Evolutionary conservation across 2,797 vertebrate genomes (phyloP), one percentile per base, ranked within the genome.

Genomic region (Eulemur coronatus): DNA sequence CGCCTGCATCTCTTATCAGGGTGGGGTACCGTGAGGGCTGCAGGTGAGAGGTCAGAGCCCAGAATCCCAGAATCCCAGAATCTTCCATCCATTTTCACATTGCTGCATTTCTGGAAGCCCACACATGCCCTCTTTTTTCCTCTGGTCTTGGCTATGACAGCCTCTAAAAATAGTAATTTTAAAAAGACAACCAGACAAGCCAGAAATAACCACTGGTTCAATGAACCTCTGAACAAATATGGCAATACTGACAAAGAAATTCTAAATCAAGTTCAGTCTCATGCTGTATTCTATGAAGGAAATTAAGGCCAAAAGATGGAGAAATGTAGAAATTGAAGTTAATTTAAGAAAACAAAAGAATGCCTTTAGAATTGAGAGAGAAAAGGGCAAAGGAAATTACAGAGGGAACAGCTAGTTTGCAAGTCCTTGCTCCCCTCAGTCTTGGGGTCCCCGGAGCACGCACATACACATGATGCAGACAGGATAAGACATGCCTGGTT

Each of bases 121-220:
- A 72, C 46, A 82, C 52, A 61, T 46, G 26, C 50, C 38, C 94
- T 95, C 43, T 81, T 82, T 63, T 89, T 80, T 7, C 50, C 43
- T 84, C 93, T 50, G 48, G 81, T 96, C 91, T 96, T 97, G 89
- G 94, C 81, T 93, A 81, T 89, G 22, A 48, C 20, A 67, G 97
- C 43, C 73, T 93, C 97, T 97, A 97, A 97, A 97, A 97, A 97
- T 97, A 97, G 85, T 93, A 93, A 84, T 73, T 96, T 97, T 84
- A 76, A 97, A 97, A 96, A 65, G 89, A 96, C 81, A 92, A 96
- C 94, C 91, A 90, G 97, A 97, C 87, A 97, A 96, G 88, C 79
- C 97, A 98, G 86, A 98, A 98, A 97, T 97, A 97, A 50, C 75
- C 82, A 92, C 63, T 82, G 50, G 81, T 91, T 82, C 91, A 80